Evolutionary conservation across 2,888 invertebrate genomes (phyloP).

Genomic region (Parthenolecanium corni): DNA sequence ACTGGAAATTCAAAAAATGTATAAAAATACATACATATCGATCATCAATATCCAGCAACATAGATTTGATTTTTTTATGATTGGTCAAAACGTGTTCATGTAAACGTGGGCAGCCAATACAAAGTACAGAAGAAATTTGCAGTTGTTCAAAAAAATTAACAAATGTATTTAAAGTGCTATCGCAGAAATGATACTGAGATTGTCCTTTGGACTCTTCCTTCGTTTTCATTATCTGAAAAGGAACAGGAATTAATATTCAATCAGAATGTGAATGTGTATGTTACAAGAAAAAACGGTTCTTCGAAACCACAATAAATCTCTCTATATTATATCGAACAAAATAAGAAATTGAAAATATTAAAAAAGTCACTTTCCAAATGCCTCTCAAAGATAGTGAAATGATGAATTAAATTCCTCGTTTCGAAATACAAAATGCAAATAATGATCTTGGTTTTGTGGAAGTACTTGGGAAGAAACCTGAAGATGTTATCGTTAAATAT

Average conservation of each 20-base stretch:
- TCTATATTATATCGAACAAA: no score
- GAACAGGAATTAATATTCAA: neutral
- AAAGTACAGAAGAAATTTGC: slow-evolving; percentile 50
- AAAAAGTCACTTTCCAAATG: no score
- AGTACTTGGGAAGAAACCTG: no score
- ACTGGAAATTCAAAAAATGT: slow-evolving; percentile 5
- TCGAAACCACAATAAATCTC: no score
- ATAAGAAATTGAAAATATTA: no score
- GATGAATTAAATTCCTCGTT: no score
- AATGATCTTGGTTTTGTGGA: no score
- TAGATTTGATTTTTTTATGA: slow-evolving; percentile 33
- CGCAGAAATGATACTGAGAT: slow-evolving; percentile 78
- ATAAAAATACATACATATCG: slow-evolving; percentile 46
- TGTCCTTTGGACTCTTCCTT: slow-evolving; percentile 63
- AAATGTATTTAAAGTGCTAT: slow-evolving; percentile 53
- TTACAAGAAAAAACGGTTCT: no score
- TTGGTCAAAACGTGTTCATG: slow-evolving; percentile 51
- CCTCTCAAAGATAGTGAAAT: no score
- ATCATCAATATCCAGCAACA: slow-evolving; percentile 71
- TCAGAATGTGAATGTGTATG: no score
- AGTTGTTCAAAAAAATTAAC: slow-evolving; percentile 45
- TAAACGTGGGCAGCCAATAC: slow-evolving; percentile 73
- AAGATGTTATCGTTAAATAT: no score
- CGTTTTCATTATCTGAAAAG: slow-evolving; percentile 47
- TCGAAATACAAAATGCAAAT: no score